Evolutionary conservation across 2,113 vertebrate genomes (phyloP), one percentile per base, ranked within the genome.

Genomic region (Collichthys lucidus): DNA sequence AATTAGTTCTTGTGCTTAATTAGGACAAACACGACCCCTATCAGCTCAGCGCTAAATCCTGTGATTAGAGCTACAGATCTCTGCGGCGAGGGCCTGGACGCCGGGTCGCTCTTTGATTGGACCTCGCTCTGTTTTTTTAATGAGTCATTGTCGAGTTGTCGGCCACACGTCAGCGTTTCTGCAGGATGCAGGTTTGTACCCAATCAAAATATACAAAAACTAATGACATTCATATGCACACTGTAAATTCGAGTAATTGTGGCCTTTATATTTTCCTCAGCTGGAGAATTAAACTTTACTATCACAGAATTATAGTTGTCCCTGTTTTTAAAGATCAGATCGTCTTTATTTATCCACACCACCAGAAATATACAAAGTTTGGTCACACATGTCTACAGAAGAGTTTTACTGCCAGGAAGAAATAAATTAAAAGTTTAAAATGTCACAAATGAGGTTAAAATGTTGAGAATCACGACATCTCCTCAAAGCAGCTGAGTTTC

Each of bases 1-100:
- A 87, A 88, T 92, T 94, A 89, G 78, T 65, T 52, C 35, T 31
- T 61, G 55, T 79, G 68, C 56, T 73, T 90, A 82, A 89, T 91
- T 80, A 92, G 66, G 57, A 83, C 10, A 66, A 85, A 85, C 83
- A 85, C 22, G 72, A 86, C 82, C 84, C 63, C 29, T 81, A 44
- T 63, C 59, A 60, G 75, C 67, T 22, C 50, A 0, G 8, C 3
- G n/a, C 60, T 67, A 74, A 82, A 17, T 55, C 57, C 70, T 60
- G 75, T 80, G 85, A 89, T 90, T 85, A 86, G 79, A 46, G 17
- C 59, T 68, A 50, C 81, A 80, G 26, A 74, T 35, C 3, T 12
- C 20, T 12, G 26, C 3, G 35, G 57, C 2, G 22, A 66, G 56
- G 68, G 59, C 67, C 55, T 4, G 31, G 55, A 44, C 62, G 9